phyloP scores from a whole-genome alignment of 2,888 invertebrate species.

The Panopea generosa region DNA sequence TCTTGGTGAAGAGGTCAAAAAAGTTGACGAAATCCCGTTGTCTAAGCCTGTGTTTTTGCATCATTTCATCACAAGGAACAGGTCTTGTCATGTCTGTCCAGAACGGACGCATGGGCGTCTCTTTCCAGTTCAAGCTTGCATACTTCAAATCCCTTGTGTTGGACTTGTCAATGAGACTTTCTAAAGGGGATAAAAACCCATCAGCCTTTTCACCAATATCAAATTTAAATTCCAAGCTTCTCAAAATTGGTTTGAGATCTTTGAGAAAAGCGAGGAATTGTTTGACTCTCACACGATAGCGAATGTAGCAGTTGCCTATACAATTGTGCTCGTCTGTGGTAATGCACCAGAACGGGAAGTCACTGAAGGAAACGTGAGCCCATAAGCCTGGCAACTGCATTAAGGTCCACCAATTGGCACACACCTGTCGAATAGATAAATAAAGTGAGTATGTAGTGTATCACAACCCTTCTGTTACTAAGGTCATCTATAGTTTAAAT shows the following conservation, averaged over 20 bases:
- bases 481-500: too few species aligned
- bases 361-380: slow-evolving; percentile 78
- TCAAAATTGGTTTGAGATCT: slow-evolving; percentile 73
- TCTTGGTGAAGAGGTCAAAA: slow-evolving; percentile 80
- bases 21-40: slow-evolving; percentile 80
- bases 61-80: slow-evolving; percentile 74
- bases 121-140: slow-evolving; percentile 83
- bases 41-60: slow-evolving; percentile 77
- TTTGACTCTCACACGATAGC: slow-evolving; percentile 78
- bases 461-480: too few species aligned
- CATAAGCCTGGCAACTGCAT: slow-evolving; percentile 78
- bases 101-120: slow-evolving; percentile 81
- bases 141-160: slow-evolving; percentile 74
- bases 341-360: slow-evolving; percentile 79
- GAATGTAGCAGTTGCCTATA: slow-evolving; percentile 73
- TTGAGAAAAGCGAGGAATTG: slow-evolving; percentile 76
- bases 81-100: slow-evolving; percentile 73
- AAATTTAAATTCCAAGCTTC: slow-evolving; percentile 82
- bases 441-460: too few species aligned
- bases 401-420: slow-evolving; percentile 76
- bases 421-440: slow-evolving; percentile 70
- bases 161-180: slow-evolving; percentile 70
- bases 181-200: slow-evolving; percentile 77
- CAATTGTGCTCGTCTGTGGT: slow-evolving; percentile 67
- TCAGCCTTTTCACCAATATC: slow-evolving; percentile 82